Evolutionary conservation across 2,797 vertebrate species (phyloP).

Genomic region (Columba guinea): DNA sequence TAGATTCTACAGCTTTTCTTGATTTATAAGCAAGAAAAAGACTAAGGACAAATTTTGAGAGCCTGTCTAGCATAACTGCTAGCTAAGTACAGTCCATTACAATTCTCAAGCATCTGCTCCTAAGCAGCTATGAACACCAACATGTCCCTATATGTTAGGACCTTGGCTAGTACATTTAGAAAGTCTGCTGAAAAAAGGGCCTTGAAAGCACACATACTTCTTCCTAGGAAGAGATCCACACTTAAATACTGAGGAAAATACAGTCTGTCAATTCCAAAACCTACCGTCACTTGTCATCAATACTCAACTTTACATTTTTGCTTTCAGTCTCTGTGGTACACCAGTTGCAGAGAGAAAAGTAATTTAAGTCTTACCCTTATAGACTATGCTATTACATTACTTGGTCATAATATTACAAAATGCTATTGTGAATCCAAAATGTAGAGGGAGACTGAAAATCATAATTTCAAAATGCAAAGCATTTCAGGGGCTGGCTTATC

Average conservation of each 20-base stretch:
- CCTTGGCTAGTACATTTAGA: background rate
- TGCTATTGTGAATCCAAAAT: background rate
- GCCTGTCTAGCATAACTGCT: background rate
- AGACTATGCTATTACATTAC: background rate
- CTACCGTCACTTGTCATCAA: background rate
- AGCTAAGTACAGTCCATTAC: background rate
- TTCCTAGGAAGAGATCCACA: background rate
- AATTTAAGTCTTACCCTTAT: background rate
- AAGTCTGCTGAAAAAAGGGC: background rate
- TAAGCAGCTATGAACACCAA: background rate
- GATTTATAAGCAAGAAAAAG: background rate
- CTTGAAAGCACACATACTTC: background rate
- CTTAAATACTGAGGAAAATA: background rate
- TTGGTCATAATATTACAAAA: background rate
- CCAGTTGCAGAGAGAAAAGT: background rate
- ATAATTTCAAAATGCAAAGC: background rate
- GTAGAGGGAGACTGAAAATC: background rate
- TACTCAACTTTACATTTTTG: background rate
- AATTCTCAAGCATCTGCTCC: background rate
- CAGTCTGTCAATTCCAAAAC: background rate
- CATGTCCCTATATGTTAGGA: background rate
- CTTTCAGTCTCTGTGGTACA: background rate
- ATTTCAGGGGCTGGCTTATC: background rate
- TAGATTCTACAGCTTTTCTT: background rate
- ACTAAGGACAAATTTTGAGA: background rate